phyloP scores from a whole-genome alignment of 1,140 invertebrate species.

The Drosophila littoralis region DNA sequence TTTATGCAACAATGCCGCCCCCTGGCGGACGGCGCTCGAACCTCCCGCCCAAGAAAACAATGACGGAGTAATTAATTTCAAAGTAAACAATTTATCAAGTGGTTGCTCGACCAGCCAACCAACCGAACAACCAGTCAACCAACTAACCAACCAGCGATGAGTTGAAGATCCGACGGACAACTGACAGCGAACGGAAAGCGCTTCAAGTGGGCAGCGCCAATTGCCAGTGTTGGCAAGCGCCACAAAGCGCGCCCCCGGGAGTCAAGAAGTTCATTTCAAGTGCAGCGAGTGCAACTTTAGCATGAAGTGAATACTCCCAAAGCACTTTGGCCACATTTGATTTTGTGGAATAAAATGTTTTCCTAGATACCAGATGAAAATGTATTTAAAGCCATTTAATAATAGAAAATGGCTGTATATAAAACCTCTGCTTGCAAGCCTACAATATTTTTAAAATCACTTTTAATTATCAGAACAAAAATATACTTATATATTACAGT shows the following conservation, averaged over 20 bases:
- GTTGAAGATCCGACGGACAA: slow-evolving; percentile 38
- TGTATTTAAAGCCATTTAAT: no score
- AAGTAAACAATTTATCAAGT: slow-evolving; percentile 81
- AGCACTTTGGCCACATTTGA: neutral
- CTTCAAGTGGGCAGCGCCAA: slow-evolving; percentile 42
- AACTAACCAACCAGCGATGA: slow-evolving; percentile 33
- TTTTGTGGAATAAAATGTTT: neutral
- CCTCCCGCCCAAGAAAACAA: slow-evolving; percentile 67
- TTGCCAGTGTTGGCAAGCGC: slow-evolving; percentile 41
- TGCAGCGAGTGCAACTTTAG: slow-evolving; percentile 18
- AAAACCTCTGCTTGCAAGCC: no score
- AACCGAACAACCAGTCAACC: slow-evolving; percentile 1
- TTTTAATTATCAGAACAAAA: no score
- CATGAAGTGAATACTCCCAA: neutral
- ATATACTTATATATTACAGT: no score
- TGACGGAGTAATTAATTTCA: slow-evolving; percentile 77
- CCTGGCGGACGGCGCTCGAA: slow-evolving; percentile 38
- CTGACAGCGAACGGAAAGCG: slow-evolving; percentile 34
- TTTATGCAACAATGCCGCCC: slow-evolving; percentile 64
- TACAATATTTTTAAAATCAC: no score
- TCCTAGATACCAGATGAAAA: neutral
- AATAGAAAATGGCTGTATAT: no score
- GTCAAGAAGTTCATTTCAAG: slow-evolving; percentile 13
- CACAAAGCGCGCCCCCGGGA: slow-evolving; percentile 36
- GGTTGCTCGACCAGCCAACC: slow-evolving; percentile 36